These are phyloP conservation scores for Prionailurus bengalensis DNA, from an alignment of 2,113 vertebrate genomes.

Conservation along the genomic window DNA sequence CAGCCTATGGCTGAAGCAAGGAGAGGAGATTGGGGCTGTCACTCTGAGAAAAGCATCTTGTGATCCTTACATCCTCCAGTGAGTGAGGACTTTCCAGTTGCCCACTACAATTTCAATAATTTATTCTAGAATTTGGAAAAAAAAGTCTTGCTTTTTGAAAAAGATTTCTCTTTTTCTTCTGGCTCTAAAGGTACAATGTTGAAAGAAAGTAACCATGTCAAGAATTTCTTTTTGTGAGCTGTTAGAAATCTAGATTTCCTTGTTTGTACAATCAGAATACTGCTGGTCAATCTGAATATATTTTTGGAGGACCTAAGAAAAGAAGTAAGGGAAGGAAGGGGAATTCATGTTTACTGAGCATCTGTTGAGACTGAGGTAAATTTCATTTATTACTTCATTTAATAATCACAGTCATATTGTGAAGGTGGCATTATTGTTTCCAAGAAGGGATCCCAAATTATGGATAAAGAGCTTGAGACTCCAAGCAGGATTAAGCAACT, in stretches of 20 bases:
- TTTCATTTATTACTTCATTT: constrained; percentile 1
- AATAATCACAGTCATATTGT: not conserved
- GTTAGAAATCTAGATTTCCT: not conserved
- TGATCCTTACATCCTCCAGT: not conserved
- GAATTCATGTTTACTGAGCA: not conserved
- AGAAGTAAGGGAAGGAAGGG: not conserved
- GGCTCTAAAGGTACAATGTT: not conserved
- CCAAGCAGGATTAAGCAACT: not conserved
- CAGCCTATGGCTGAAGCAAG: not conserved
- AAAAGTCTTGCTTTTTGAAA: not conserved
- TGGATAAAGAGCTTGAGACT: not conserved
- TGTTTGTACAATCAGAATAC: not conserved
- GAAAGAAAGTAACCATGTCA: not conserved
- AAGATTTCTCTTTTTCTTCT: not conserved
- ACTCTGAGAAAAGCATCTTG: not conserved
- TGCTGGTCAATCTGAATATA: not conserved
- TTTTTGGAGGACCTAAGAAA: constrained; percentile 12
- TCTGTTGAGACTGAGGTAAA: not conserved
- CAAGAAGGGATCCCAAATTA: not conserved
- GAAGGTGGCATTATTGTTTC: not conserved
- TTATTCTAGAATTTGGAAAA: not conserved
- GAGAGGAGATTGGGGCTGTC: not conserved
- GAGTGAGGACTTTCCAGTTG: constrained; percentile 15
- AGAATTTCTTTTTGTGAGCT: not conserved
- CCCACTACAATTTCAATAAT: not conserved